Conservation (phyloP, 1,140 invertebrate species). For the Diabrotica virgifera region DNA sequence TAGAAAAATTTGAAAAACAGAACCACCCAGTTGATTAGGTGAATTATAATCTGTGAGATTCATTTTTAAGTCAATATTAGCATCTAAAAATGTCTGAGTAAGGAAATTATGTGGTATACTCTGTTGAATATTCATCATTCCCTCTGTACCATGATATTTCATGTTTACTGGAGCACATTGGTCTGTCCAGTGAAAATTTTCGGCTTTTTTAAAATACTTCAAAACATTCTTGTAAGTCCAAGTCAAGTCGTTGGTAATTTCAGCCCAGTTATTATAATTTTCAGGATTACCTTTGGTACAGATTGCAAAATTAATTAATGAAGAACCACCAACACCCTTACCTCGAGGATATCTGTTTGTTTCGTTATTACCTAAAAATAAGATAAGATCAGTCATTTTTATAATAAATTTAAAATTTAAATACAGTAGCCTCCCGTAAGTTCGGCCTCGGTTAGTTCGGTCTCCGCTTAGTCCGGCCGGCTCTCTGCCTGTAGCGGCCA, state of each 20-base stretch:
- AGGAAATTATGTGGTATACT: conserved; percentile 1
- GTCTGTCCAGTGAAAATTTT: conserved; percentile 36
- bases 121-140: conserved; percentile 17
- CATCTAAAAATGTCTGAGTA: conserved; percentile 55
- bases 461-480: too few species aligned
- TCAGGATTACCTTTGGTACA: conserved; percentile 26
- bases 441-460: too few species aligned
- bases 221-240: conserved; percentile 65
- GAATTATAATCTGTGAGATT: conserved; percentile 53
- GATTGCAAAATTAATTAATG: conserved; percentile 56
- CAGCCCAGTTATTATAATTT: conserved; percentile 67
- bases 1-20: conserved; percentile 49
- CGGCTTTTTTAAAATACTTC: conserved; percentile 59
- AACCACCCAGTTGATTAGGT: conserved; percentile 47
- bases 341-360: conserved; percentile 38
- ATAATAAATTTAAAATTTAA: too few species aligned
- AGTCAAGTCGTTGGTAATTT: conserved; percentile 52
- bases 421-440: too few species aligned
- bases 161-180: conserved; percentile 9
- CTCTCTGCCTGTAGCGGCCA: too few species aligned
- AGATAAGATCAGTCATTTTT: too few species aligned
- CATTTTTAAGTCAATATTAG: conserved; percentile 55
- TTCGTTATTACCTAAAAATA: neutral
- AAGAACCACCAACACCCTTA: conserved; percentile 61
- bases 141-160: conserved; percentile 17